Conservation (phyloP, 2,797 vertebrate species). For the Lerista edwardsae region DNA sequence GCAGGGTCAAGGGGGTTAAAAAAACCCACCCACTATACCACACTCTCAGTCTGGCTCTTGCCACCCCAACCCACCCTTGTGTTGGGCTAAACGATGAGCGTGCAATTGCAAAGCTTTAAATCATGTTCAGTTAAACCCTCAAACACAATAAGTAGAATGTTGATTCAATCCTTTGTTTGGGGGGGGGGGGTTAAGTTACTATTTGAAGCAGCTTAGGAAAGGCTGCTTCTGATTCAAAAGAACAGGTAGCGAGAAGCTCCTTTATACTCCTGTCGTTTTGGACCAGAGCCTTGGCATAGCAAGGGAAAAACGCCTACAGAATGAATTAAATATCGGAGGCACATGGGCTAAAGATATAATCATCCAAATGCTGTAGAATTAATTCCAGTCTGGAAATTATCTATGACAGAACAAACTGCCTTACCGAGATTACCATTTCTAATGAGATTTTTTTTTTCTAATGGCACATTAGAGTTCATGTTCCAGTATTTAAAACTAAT, state of each 20-base stretch:
- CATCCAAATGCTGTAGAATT: constrained; percentile 54
- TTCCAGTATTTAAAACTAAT: constrained; percentile 56
- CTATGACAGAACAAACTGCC: constrained; percentile 30
- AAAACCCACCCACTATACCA: too few species aligned
- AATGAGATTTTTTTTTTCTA: constrained; percentile 45
- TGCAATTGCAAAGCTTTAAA: too few species aligned
- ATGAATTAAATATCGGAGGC: background rate
- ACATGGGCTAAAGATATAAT: accelerated
- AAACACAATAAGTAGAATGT: background rate
- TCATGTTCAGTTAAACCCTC: background rate
- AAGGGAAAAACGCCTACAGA: background rate
- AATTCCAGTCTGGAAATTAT: constrained; percentile 57
- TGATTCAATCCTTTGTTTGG: background rate
- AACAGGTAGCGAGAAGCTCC: too few species aligned
- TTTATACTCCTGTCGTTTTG: too few species aligned
- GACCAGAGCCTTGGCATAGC: too few species aligned
- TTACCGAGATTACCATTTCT: constrained; percentile 55
- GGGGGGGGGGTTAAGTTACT: too few species aligned
- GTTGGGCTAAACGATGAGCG: too few species aligned
- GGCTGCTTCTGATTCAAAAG: too few species aligned
- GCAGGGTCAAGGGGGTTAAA: too few species aligned
- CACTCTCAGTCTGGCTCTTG: too few species aligned
- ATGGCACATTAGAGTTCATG: constrained; percentile 44
- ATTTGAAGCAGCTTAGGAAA: too few species aligned
- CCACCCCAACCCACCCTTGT: too few species aligned